phyloP scores from a whole-genome alignment of 2,797 vertebrate genomes.

The Scolopax rusticola region DNA sequence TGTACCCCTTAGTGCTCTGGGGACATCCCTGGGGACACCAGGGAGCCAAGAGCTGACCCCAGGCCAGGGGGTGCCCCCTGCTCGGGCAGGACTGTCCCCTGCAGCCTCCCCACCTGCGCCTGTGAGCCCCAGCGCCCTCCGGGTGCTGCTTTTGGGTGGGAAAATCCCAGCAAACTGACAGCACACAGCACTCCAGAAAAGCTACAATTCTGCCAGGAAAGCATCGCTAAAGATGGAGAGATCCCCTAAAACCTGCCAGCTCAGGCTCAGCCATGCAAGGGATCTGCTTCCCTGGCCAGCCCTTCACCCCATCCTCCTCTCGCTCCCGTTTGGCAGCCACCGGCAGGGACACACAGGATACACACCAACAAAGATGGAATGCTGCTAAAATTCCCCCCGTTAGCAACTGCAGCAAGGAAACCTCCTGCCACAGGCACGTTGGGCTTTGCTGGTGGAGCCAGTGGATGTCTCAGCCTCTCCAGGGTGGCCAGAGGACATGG shows the following conservation, averaged over 20 bases:
- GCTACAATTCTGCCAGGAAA: neutral
- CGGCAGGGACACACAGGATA: rapidly evolving
- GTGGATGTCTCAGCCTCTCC: neutral
- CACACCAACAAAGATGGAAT: neutral
- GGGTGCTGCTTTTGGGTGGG: neutral
- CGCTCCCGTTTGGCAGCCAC: neutral
- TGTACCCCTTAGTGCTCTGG: rapidly evolving
- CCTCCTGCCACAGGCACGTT: rapidly evolving
- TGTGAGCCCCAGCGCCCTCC: rapidly evolving
- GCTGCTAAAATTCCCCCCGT: neutral
- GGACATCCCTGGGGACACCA: rapidly evolving
- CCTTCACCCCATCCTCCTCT: neutral
- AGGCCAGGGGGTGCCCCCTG: neutral
- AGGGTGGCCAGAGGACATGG: neutral
- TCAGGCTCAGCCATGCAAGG: neutral
- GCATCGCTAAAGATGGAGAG: neutral
- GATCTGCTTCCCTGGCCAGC: neutral
- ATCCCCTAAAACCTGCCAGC: neutral
- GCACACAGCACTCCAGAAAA: neutral
- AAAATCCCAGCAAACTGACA: neutral
- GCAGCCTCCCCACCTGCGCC: neutral
- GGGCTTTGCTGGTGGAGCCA: neutral
- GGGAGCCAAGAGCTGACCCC: neutral
- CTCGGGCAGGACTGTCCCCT: neutral
- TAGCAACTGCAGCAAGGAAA: neutral